A percentile compares a stretch with the other conserved stretches of the same genome.
Conservation (phyloP, 2,888 invertebrate species). For the Sipunculus nudus region DNA sequence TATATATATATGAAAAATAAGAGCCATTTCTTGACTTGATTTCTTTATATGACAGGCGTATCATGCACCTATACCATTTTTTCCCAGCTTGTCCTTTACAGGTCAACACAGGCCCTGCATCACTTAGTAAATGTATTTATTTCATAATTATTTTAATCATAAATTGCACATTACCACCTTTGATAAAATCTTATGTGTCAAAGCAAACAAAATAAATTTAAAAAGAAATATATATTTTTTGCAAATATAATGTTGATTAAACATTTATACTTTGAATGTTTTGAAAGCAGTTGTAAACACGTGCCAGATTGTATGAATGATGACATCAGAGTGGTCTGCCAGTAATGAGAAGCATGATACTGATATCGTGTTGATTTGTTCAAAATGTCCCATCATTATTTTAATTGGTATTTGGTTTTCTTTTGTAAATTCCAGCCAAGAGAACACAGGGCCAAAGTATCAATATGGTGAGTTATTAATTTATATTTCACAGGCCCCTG, state of each 20-base stretch:
- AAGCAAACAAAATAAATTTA: not conserved
- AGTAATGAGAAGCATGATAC: not conserved
- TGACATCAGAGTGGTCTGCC: not conserved
- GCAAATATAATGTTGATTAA: not conserved
- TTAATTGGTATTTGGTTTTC: not conserved
- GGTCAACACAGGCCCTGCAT: too few species aligned
- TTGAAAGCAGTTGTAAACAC: not conserved
- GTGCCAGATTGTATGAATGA: not conserved
- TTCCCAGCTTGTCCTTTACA: too few species aligned
- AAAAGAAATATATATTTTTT: not conserved
- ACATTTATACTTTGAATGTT: not conserved
- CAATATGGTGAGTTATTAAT: slow-evolving; percentile 30
- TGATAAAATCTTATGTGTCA: too few species aligned
- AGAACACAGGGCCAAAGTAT: slow-evolving; percentile 32
- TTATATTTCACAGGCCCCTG: too few species aligned
- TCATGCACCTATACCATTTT: too few species aligned
- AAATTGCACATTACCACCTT: too few species aligned
- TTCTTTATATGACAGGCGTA: too few species aligned
- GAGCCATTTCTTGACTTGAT: too few species aligned
- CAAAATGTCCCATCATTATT: not conserved
- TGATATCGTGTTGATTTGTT: not conserved
- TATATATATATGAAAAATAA: too few species aligned
- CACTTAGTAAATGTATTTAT: too few species aligned
- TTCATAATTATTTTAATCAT: too few species aligned
- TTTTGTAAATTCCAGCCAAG: slow-evolving; percentile 28